Evolutionary conservation across 1,140 invertebrate species (phyloP).

Genomic region (Ceratitis capitata): DNA sequence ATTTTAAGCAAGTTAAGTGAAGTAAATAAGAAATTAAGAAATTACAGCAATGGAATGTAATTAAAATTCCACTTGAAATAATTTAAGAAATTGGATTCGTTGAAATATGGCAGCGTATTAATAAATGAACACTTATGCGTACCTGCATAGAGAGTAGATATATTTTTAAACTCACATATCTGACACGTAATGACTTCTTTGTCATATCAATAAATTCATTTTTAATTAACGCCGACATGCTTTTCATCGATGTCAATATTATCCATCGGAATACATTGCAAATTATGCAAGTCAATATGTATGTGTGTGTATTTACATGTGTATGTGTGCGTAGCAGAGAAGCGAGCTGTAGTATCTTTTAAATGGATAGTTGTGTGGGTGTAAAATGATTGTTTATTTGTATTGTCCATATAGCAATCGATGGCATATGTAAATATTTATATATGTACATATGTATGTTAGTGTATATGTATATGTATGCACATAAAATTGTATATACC

Average conservation of each 20-base stretch:
- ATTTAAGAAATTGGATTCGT: not conserved
- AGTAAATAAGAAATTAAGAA: not conserved
- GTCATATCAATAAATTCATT: conserved; percentile 16
- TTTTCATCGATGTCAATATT: conserved; percentile 14
- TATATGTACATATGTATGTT: not conserved
- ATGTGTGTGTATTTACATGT: not conserved
- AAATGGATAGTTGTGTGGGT: not conserved
- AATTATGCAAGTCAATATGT: not conserved
- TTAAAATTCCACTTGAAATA: not conserved
- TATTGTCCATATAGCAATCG: not conserved
- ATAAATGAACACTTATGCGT: too few species aligned
- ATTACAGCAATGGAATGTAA: not conserved
- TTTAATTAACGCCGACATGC: conserved; percentile 15
- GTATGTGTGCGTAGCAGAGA: not conserved
- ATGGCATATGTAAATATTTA: too few species aligned
- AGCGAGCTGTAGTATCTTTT: not conserved
- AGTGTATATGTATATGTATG: too few species aligned
- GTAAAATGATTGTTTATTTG: not conserved
- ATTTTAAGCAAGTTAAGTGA: not conserved
- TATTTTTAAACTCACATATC: too few species aligned
- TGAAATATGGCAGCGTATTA: not conserved
- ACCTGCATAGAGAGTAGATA: too few species aligned
- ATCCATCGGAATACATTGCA: not conserved
- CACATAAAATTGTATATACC: too few species aligned
- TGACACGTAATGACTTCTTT: not conserved